Evolutionary conservation across 2,113 vertebrate genomes (phyloP).

Genomic region (Urocolius indicus): DNA sequence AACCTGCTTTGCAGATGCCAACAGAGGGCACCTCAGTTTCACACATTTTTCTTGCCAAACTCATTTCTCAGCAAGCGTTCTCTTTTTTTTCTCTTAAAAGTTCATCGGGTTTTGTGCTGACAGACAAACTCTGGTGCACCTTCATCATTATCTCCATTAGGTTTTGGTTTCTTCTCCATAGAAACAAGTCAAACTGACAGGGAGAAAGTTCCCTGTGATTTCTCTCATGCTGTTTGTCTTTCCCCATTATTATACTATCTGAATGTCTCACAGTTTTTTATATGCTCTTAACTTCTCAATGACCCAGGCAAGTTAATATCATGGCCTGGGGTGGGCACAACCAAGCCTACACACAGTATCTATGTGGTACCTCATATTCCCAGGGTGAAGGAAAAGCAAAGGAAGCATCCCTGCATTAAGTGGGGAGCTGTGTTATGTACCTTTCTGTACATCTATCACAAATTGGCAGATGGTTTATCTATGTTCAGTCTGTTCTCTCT

Average conservation of each 20-base stretch:
- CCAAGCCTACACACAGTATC: background rate
- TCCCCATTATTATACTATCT: background rate
- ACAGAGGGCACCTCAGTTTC: constrained; percentile 33
- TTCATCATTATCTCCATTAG: background rate
- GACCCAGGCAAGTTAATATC: background rate
- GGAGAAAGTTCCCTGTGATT: background rate
- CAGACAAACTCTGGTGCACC: background rate
- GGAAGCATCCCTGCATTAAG: background rate
- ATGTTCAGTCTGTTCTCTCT: background rate
- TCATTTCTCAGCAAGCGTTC: background rate
- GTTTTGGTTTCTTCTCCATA: background rate
- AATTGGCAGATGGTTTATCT: background rate
- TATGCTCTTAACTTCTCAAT: background rate
- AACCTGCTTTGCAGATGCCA: background rate
- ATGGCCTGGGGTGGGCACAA: background rate
- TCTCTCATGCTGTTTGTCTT: background rate
- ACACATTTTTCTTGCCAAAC: background rate
- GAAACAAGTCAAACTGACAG: background rate
- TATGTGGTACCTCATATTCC: background rate
- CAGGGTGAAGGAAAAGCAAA: background rate
- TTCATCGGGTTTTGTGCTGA: background rate
- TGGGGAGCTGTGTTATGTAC: background rate
- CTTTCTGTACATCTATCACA: background rate
- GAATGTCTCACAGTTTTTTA: background rate
- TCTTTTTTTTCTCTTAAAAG: background rate